These are phyloP conservation scores for Drosophila novamexicana DNA, from an alignment of 1,140 invertebrate genomes.

Conservation along the genomic window DNA sequence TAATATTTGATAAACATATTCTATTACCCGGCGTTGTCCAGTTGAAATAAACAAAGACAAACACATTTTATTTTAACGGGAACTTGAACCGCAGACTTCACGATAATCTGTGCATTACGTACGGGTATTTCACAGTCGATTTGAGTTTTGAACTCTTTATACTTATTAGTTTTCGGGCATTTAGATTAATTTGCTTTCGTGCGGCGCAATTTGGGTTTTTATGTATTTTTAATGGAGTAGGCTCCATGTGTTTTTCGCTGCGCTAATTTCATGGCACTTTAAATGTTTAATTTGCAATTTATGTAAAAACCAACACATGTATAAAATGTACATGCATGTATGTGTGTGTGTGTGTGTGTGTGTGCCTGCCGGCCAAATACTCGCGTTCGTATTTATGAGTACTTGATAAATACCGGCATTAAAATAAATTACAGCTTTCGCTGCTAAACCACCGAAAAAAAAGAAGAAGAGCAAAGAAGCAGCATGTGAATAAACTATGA, in stretches of 20 bases:
- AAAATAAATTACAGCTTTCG: slow-evolving; percentile 81
- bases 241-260: slow-evolving; percentile 66
- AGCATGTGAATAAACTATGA: slow-evolving; percentile 20
- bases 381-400: slow-evolving; percentile 39
- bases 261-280: slow-evolving; percentile 78
- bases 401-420: slow-evolving; percentile 80
- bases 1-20: too few relatives aligned
- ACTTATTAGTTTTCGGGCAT: slow-evolving; percentile 59
- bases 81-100: not conserved
- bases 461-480: slow-evolving; percentile 3
- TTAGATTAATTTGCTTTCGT: slow-evolving; percentile 67
- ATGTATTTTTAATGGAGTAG: slow-evolving; percentile 72
- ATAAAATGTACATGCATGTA: not conserved
- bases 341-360: not conserved
- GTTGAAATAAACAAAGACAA: too few relatives aligned
- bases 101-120: not conserved
- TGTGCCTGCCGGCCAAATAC: slow-evolving; percentile 41
- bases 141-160: not conserved
- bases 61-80: too few relatives aligned
- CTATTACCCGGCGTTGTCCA: too few relatives aligned
- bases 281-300: slow-evolving; percentile 83
- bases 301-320: slow-evolving; percentile 62
- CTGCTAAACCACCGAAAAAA: slow-evolving; percentile 36
- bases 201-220: slow-evolving; percentile 59
- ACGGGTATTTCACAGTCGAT: slow-evolving; percentile 9